Percentiles rank a stretch among this genome's conserved stretches.
phyloP scores from a whole-genome alignment of 2,113 vertebrate genomes.

The Oostethus manadensis region DNA sequence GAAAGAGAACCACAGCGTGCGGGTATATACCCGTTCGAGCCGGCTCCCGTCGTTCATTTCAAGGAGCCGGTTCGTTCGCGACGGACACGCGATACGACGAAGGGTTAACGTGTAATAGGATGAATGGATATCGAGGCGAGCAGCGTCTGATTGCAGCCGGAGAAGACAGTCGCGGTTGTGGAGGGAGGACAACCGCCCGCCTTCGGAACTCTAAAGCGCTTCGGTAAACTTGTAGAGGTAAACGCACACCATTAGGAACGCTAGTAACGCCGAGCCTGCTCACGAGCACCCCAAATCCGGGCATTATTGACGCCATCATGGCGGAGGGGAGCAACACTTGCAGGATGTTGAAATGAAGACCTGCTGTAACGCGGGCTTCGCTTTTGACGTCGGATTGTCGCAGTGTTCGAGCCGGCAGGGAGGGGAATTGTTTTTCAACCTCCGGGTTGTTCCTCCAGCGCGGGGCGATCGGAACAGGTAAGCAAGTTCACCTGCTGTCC shows the following conservation, averaged over 20 bases:
- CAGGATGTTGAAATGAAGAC: constrained; percentile 24
- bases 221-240: background rate
- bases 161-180: constrained; percentile 26
- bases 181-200: constrained; percentile 5
- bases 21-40: too few relatives aligned
- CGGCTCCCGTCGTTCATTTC: too few relatives aligned
- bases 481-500: constrained; percentile 39
- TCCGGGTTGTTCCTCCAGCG: constrained; percentile 16
- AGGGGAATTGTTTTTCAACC: background rate
- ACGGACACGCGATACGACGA: too few relatives aligned
- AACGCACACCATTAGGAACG: background rate
- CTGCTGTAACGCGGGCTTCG: too few relatives aligned
- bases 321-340: constrained; percentile 22
- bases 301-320: constrained; percentile 12
- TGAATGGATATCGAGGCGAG: constrained; percentile 67
- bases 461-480: constrained; percentile 42
- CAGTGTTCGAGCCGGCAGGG: background rate
- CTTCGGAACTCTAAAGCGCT: background rate
- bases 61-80: too few relatives aligned
- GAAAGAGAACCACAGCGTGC: too few relatives aligned
- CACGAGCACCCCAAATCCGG: background rate
- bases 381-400: background rate
- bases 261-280: background rate
- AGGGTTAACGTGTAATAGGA: constrained; percentile 73
- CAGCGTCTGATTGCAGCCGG: constrained; percentile 64